These are phyloP conservation scores for Tipula unca DNA, from an alignment of 2,888 invertebrate genomes.

Conservation along the genomic window DNA sequence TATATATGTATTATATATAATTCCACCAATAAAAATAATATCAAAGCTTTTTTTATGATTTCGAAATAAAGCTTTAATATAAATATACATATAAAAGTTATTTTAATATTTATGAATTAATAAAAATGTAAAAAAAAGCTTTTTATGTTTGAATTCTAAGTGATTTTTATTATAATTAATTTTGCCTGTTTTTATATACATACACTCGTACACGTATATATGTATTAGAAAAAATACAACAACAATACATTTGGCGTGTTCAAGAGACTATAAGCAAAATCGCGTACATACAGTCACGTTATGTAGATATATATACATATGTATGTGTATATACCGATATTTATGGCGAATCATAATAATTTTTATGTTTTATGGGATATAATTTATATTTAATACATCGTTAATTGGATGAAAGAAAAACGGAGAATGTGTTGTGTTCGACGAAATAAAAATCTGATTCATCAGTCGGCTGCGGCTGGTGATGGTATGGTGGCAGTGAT, in stretches of 20 bases:
- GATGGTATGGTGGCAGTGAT: neutral
- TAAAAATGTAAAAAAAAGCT: neutral
- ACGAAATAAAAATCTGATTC: neutral
- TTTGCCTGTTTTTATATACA: neutral
- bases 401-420: neutral
- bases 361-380: neutral
- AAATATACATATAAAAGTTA: neutral
- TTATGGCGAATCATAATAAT: neutral
- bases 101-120: neutral
- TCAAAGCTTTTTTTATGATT: neutral
- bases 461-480: neutral
- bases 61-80: neutral
- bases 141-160: neutral
- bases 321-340: neutral
- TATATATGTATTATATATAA: neutral
- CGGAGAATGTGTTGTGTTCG: neutral
- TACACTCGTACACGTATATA: neutral
- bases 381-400: neutral
- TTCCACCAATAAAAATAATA: neutral
- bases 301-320: no score
- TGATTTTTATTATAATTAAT: conserved; percentile 2
- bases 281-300: neutral
- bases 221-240: neutral
- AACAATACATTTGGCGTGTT: neutral
- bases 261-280: neutral